Evolutionary conservation across 2,113 vertebrate species (phyloP).

Genomic region (Ameiurus melas): DNA sequence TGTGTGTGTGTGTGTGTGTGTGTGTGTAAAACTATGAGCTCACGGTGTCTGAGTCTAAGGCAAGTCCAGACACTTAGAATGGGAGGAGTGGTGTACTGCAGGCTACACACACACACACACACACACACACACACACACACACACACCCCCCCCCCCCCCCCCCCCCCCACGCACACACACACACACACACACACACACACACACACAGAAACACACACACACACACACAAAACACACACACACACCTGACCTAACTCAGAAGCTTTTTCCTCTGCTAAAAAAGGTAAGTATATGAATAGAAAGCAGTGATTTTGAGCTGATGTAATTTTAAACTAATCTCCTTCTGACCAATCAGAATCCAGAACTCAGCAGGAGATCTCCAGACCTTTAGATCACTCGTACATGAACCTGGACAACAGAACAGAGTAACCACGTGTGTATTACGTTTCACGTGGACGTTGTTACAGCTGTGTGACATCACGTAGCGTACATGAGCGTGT

Average conservation of each 20-base stretch:
- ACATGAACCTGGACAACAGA: no score
- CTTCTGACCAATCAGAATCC: background rate
- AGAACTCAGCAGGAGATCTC: background rate
- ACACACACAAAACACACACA: no score
- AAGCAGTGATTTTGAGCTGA: background rate
- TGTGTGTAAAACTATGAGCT: conserved; percentile 42
- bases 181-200: background rate
- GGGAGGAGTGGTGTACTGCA: conserved; percentile 34
- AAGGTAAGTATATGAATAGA: background rate
- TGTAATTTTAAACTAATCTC: background rate
- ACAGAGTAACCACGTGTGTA: no score
- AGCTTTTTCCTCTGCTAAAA: background rate
- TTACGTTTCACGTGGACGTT: no score
- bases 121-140: conserved; percentile 5
- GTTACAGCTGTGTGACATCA: no score
- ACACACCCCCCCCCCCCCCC: background rate
- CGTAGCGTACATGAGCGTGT: no score
- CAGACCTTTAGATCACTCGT: background rate
- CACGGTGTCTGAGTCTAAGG: conserved; percentile 37
- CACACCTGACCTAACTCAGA: background rate
- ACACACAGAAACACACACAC: background rate
- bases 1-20: background rate
- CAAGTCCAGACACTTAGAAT: conserved; percentile 49
- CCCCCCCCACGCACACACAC: background rate
- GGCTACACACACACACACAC: background rate